Evolutionary conservation across 2,888 invertebrate species (phyloP), one percentile per base, ranked within the genome.

Genomic region (Alentia gelatinosa): DNA sequence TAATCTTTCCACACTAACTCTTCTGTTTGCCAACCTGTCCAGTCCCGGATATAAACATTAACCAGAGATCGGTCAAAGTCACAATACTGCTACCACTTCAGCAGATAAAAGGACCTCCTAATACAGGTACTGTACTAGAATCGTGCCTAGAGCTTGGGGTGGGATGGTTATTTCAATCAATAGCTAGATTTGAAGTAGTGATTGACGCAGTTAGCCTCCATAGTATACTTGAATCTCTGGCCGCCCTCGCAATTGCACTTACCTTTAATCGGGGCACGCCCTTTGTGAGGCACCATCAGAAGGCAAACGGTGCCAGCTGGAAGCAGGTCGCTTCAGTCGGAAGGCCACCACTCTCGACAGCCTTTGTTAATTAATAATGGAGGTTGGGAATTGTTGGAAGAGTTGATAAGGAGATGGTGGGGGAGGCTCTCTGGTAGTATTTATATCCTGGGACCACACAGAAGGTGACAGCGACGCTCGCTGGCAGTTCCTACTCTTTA

Each of bases 1-100:
- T 79, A 37, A 79, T 79, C 79, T 79, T 35, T 79, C 79, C 79
- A 79, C 79, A 37, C 79, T 79, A 1, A 33, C 23, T 37, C 79
- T 37, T 79, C 3, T 68, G n/a, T 37, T 79, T 79, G 79, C 37
- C 39, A 39, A 15, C 79, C 4, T 79, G 79, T 1, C 39, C 37
- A 39, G 37, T 35, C 37, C 39, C 39, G 79, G 79, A 35, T 79
- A 39, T 79, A 15, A 79, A 79, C 79, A 23, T 9, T 37, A 4
- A 56, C 56, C 56, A 56, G 19, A 56, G 56, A 56, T 56, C 56
- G 3, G 12, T 3, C 56, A 19, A 9, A 19, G n/a, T 12, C 56
- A 56, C 56, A 56, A 56, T 19, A 47, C 19, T 19, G 7, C 47
- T 19, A 7, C 47, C 7, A 47, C 9, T 47, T 12, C 47, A 47